These are phyloP conservation scores for Rhamnusium bicolor DNA, from an alignment of 2,888 invertebrate species.

Conservation along the genomic window DNA sequence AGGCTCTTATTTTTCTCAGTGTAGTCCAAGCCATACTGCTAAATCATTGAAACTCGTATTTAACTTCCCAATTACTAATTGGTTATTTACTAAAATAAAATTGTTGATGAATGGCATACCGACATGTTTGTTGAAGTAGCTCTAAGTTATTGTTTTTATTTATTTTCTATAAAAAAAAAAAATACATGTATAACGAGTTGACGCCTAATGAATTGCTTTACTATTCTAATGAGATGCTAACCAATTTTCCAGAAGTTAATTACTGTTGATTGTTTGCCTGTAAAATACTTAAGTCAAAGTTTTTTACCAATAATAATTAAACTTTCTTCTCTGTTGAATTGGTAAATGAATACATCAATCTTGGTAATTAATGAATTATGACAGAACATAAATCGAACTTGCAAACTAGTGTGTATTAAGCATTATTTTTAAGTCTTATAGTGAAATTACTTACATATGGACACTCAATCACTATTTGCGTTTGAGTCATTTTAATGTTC, in stretches of 20 bases:
- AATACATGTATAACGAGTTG: neutral
- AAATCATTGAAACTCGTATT: too few species aligned
- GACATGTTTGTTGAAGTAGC: too few species aligned
- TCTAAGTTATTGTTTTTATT: neutral
- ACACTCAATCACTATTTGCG: constrained; percentile 50
- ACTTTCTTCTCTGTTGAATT: constrained; percentile 16
- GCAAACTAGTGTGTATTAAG: constrained; percentile 41
- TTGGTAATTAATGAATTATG: constrained; percentile 53
- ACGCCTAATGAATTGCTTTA: constrained; percentile 3
- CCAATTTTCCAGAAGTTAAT: constrained; percentile 13
- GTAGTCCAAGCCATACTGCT: too few species aligned
- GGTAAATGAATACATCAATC: constrained; percentile 51
- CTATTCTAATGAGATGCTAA: constrained; percentile 14
- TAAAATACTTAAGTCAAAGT: neutral
- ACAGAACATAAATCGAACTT: constrained; percentile 53
- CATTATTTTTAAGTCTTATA: constrained; percentile 32
- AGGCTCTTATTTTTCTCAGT: too few species aligned
- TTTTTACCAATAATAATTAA: constrained; percentile 16
- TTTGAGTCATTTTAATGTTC: constrained; percentile 50
- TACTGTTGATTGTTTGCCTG: constrained; percentile 24
- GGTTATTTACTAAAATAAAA: too few species aligned
- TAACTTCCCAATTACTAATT: too few species aligned
- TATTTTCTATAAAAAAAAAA: neutral
- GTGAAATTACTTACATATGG: constrained; percentile 49
- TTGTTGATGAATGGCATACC: too few species aligned